phyloP scores from a whole-genome alignment of 1,140 invertebrate genomes.

The Drosophila santomea region DNA sequence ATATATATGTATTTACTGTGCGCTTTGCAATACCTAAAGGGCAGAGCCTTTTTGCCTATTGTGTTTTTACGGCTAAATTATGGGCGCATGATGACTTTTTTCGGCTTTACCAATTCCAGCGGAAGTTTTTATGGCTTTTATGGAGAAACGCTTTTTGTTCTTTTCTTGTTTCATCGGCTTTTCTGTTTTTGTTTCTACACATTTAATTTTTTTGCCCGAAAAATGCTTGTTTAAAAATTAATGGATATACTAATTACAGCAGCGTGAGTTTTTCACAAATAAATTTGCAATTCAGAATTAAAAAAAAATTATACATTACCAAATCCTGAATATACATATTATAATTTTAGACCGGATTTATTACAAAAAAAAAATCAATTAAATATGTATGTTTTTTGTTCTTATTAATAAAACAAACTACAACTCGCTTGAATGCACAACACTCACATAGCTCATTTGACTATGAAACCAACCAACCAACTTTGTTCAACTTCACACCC shows the following conservation, averaged over 20 bases:
- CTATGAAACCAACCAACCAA: constrained; percentile 15
- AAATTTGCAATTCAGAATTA: too few species aligned
- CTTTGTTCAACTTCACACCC: constrained; percentile 27
- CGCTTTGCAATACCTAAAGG: constrained; percentile 30
- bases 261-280: background rate
- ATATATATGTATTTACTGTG: constrained; percentile 22
- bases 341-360: background rate
- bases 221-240: background rate
- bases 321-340: background rate
- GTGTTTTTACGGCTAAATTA: constrained; percentile 46
- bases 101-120: constrained; percentile 28
- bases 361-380: background rate
- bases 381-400: background rate
- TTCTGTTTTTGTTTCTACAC: constrained; percentile 6
- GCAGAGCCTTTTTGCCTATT: constrained; percentile 48
- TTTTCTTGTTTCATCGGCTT: background rate
- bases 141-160: constrained; percentile 23
- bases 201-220: background rate
- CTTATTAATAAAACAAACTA: background rate
- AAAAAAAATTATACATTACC: background rate
- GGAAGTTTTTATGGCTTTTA: constrained; percentile 53
- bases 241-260: background rate
- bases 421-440: background rate
- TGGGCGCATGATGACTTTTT: constrained; percentile 55
- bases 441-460: background rate